Evolutionary conservation across 1,140 invertebrate species (phyloP), one percentile per base, ranked within the genome.

Genomic region (Anthonomus grandis): DNA sequence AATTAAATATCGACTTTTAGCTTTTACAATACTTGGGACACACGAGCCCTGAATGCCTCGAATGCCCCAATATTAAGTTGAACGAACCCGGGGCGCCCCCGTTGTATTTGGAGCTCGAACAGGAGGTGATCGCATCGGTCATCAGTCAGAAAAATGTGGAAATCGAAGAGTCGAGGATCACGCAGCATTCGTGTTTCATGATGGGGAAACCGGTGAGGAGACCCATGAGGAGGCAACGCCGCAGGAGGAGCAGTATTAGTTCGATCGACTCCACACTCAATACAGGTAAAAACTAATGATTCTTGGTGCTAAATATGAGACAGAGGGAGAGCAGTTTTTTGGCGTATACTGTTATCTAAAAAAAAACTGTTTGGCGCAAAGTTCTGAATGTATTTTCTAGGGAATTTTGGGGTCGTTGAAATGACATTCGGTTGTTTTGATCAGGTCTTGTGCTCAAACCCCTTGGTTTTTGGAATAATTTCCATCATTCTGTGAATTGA

Each of bases 11-110:
- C n/a, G n/a, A n/a, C n/a, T n/a, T 71, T 73, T 66, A 93, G 89
- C 76, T 95, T 57, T 74, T 98, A 25, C 86, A 89, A 63, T 95
- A 95, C 71, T 87, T 98, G 64, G 93, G 91, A 0, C 82, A 91
- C 69, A 93, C 91, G 1, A 96, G 93, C 73, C 90, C 93, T 0
- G 95, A 97, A 75, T 95, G 93, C 67, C 76, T 89, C 49, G 83
- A 86, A 50, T 84, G 82, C 64, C 79, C 82, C 22, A 85, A 86
- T 56, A 74, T 82, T 3, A 79, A 81, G 25, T 75, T 89, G 59
- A 91, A 91, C 71, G 82, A 83, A 25, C 86, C 88, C 2, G 83
- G 84, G 15, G 78, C 81, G 48, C 80, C 86, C 41, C 85, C 86
- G 1, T 74, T 90, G 38, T 79, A 81, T 41, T 70, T 80, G 10